These are phyloP conservation scores for Tapirus indicus DNA, from an alignment of 2,797 vertebrate species.

Conservation along the genomic window DNA sequence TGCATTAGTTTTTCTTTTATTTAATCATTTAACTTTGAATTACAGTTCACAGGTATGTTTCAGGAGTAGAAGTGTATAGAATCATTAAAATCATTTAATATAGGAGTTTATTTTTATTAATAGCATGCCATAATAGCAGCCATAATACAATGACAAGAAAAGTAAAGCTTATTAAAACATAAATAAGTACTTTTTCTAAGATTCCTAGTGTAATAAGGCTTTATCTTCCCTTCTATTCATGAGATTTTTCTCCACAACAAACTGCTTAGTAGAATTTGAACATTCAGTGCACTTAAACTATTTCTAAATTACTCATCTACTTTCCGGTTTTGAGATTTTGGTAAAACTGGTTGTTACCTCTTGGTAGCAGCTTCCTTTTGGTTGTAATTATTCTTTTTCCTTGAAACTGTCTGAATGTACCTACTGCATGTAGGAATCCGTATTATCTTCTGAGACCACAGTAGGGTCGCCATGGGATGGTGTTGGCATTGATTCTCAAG, in stretches of 20 bases:
- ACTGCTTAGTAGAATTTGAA: constrained; percentile 45
- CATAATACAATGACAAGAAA: constrained; percentile 8
- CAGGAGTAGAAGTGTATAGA: neutral
- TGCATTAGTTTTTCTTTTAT: constrained; percentile 44
- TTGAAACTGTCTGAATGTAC: neutral
- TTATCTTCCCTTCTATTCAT: constrained; percentile 9
- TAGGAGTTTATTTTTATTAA: constrained; percentile 52
- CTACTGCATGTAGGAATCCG: neutral
- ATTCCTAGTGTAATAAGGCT: constrained; percentile 10
- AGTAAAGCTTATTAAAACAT: neutral
- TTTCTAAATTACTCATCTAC: neutral
- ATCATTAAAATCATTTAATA: constrained; percentile 44
- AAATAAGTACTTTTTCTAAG: neutral
- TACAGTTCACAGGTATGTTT: constrained; percentile 74
- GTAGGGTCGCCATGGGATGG: neutral
- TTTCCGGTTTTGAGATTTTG: constrained; percentile 39
- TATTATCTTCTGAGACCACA: neutral
- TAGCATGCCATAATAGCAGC: neutral
- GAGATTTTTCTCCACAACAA: neutral
- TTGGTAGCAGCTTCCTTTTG: neutral
- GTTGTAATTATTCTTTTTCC: neutral
- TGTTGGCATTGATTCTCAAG: neutral
- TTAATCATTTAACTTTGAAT: constrained; percentile 74
- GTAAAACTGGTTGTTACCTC: neutral
- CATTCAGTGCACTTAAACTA: neutral